Conservation (phyloP, 2,113 vertebrate genomes). For the Tachycineta bicolor region DNA sequence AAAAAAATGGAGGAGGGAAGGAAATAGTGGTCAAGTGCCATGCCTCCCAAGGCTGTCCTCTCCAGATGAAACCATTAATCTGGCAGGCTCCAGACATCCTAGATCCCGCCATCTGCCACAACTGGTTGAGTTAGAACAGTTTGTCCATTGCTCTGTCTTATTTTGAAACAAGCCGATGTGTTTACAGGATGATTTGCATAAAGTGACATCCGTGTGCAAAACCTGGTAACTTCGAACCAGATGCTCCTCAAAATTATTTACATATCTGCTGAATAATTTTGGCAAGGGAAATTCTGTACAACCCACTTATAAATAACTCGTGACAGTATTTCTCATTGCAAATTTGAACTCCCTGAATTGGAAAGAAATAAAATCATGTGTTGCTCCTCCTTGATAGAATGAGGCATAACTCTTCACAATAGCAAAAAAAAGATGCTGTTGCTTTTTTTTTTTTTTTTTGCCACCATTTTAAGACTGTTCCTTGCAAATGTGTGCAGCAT, state of each 20-base stretch:
- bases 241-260: background rate
- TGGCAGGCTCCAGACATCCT: background rate
- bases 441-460: background rate
- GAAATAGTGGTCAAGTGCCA: background rate
- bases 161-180: background rate
- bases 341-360: background rate
- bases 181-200: background rate
- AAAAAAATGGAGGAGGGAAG: background rate
- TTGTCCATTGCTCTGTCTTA: background rate
- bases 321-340: background rate
- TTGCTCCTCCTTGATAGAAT: background rate
- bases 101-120: constrained; percentile 29
- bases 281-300: background rate
- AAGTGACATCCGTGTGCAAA: background rate
- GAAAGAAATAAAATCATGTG: background rate
- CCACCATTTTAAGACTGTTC: background rate
- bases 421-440: background rate
- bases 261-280: background rate
- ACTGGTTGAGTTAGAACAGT: background rate
- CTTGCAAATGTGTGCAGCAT: background rate
- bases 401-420: background rate
- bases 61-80: background rate
- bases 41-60: background rate
- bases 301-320: background rate
- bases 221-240: background rate